Evolutionary conservation across 2,797 vertebrate species (phyloP).

Genomic region (Clamator glandarius): DNA sequence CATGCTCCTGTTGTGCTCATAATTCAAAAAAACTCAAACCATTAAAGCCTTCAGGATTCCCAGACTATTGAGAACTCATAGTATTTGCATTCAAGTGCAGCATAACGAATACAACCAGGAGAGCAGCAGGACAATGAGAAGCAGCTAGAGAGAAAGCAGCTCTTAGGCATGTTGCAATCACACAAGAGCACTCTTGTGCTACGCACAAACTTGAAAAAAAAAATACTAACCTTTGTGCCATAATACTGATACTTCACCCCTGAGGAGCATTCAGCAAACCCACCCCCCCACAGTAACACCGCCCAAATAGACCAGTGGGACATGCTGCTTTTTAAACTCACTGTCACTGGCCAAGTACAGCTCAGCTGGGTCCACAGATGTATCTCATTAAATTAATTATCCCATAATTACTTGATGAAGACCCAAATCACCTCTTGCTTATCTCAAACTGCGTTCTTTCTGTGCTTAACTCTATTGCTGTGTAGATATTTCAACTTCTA

Average conservation of each 20-base stretch:
- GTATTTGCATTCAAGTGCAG: neutral
- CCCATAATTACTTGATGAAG: neutral
- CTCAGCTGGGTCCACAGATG: neutral
- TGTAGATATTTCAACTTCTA: neutral
- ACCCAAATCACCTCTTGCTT: neutral
- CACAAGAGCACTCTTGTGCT: neutral
- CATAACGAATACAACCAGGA: neutral
- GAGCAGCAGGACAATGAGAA: neutral
- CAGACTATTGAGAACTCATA: neutral
- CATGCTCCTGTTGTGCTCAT: neutral
- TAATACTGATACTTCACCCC: accelerated
- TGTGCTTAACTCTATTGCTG: neutral
- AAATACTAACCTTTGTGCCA: no score
- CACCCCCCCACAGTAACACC: neutral
- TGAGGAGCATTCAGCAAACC: neutral
- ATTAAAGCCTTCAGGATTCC: neutral
- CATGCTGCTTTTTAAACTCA: neutral
- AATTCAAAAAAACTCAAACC: neutral
- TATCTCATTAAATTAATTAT: neutral
- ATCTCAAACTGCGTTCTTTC: neutral
- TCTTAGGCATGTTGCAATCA: neutral
- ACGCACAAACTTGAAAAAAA: neutral
- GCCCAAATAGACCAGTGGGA: accelerated
- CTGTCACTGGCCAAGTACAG: neutral
- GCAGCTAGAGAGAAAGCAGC: neutral